phyloP scores from a whole-genome alignment of 2,888 invertebrate genomes.

The Ectemnius lituratus region DNA sequence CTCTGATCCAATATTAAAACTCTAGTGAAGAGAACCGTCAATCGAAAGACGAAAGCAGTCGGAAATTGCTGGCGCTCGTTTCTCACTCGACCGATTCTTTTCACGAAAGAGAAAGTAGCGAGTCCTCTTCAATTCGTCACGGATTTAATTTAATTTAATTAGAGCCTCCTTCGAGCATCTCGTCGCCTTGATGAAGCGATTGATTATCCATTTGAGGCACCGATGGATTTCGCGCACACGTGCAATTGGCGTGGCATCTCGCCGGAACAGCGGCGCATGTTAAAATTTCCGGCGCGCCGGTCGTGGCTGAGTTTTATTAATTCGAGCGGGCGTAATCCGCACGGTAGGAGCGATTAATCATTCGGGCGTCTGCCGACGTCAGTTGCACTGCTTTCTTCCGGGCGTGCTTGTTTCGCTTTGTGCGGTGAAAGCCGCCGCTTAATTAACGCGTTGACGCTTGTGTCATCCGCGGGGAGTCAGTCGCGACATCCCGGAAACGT shows the following conservation, averaged over 20 bases:
- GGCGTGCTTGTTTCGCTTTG: too few relatives aligned
- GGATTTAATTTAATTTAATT: conserved; percentile 4
- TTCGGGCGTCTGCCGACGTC: neutral
- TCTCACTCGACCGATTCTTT: too few relatives aligned
- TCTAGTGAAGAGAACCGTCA: too few relatives aligned
- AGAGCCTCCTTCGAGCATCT: neutral
- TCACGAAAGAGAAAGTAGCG: conserved; percentile 4
- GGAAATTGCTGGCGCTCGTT: too few relatives aligned
- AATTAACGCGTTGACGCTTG: too few relatives aligned
- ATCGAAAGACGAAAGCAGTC: too few relatives aligned
- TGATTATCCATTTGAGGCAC: neutral
- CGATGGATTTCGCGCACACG: neutral
- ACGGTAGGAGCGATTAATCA: neutral
- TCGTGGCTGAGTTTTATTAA: neutral
- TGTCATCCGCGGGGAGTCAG: too few relatives aligned
- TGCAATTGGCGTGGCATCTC: neutral
- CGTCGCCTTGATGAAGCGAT: neutral
- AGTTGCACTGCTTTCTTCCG: too few relatives aligned
- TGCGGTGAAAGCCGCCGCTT: too few relatives aligned
- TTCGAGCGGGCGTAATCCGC: neutral
- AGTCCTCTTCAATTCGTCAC: neutral
- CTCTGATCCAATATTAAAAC: too few relatives aligned
- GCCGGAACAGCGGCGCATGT: neutral
- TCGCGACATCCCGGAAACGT: too few relatives aligned
- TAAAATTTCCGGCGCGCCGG: neutral